Percentiles rank a stretch among this genome's conserved stretches.
Evolutionary conservation across 2,888 invertebrate species (phyloP).

Genomic region (Dendrolimus pini): DNA sequence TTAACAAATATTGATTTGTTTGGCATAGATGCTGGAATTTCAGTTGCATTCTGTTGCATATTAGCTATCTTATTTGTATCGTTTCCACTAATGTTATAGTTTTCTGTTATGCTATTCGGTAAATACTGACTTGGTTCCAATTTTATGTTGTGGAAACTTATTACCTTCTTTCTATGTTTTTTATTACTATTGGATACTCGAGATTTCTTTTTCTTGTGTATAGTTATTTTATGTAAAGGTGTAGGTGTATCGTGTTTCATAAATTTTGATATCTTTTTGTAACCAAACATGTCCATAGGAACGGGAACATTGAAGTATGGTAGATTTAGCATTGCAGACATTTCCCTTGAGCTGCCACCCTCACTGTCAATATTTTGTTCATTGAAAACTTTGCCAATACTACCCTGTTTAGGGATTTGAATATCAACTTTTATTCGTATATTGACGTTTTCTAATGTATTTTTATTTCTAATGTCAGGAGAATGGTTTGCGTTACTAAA

Average conservation of each 20-base stretch:
- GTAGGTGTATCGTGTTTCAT: constrained; percentile 29
- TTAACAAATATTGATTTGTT: constrained; percentile 22
- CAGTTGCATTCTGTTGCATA: constrained; percentile 13
- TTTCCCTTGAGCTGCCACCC: constrained; percentile 33
- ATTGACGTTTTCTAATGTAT: constrained; percentile 40
- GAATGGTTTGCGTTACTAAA: constrained; percentile 1
- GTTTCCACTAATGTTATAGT: constrained; percentile 18
- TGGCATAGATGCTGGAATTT: constrained; percentile 13
- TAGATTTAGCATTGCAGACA: constrained; percentile 31
- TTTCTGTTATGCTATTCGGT: constrained; percentile 23
- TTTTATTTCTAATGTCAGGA: constrained; percentile 13
- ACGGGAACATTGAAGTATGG: constrained; percentile 50
- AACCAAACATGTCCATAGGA: constrained; percentile 41
- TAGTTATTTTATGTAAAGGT: constrained; percentile 45
- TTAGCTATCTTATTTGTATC: constrained; percentile 16
- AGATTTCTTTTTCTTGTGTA: constrained; percentile 61
- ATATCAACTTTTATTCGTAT: constrained; percentile 57
- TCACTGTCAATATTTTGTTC: constrained; percentile 21
- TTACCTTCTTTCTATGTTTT: constrained; percentile 52
- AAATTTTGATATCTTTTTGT: constrained; percentile 27
- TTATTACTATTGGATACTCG: constrained; percentile 39
- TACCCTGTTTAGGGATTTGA: constrained; percentile 41
- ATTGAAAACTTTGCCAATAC: not conserved
- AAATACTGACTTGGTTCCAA: constrained; percentile 31
- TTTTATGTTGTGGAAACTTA: constrained; percentile 48